Evolutionary conservation across 2,113 vertebrate species (phyloP).

Genomic region (Natator depressus): DNA sequence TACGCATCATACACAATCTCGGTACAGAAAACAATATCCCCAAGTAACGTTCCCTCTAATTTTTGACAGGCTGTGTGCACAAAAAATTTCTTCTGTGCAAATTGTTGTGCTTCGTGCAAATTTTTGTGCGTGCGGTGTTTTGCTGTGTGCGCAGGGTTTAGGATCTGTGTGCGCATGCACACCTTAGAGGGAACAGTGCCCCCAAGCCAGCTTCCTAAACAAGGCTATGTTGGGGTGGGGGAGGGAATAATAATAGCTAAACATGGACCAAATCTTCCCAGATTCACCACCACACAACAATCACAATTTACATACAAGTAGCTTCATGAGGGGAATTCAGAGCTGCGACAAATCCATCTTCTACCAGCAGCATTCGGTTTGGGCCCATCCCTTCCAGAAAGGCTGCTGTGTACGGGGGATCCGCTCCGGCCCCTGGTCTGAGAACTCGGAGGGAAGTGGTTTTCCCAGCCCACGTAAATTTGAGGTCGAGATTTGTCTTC

Average conservation of each 20-base stretch:
- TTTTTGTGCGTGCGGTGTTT: too few species aligned
- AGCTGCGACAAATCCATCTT: neutral
- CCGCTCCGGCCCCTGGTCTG: fast-evolving
- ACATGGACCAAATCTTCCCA: neutral
- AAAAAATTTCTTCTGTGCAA: too few species aligned
- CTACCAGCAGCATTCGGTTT: fast-evolving
- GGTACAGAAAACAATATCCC: neutral
- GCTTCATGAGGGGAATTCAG: neutral
- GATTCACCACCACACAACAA: neutral
- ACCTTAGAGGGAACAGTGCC: too few species aligned
- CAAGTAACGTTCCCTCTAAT: neutral
- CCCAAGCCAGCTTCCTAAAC: neutral
- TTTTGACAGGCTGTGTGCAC: too few species aligned
- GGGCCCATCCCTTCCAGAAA: fast-evolving
- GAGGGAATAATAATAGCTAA: neutral
- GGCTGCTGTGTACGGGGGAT: fast-evolving
- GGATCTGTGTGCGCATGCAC: too few species aligned
- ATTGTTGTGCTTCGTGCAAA: too few species aligned
- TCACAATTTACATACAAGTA: neutral
- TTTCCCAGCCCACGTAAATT: neutral
- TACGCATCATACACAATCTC: neutral
- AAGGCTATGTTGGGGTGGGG: neutral
- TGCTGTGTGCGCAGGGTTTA: too few species aligned
- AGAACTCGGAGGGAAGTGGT: neutral
- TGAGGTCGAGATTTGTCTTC: neutral